Base-by-base conservation (phyloP, 2,797 vertebrate genomes). In the Alosa sapidissima region DNA sequence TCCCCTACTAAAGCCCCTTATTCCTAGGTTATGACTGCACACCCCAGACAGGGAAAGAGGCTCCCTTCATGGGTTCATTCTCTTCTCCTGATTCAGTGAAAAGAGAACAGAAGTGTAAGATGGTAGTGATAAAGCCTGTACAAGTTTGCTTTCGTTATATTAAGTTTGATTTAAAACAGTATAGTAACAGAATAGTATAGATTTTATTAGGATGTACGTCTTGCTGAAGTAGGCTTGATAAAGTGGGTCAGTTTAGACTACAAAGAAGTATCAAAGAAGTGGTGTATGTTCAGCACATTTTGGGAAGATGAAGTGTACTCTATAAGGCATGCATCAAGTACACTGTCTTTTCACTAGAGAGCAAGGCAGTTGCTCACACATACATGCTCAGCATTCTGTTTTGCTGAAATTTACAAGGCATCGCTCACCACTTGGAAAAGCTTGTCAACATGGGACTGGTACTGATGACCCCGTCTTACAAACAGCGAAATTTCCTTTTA, bases 391-490 rank as follows among this genome's bases (percentile, higher is more conserved):
- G 52, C 49, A 84, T 89, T 85, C 84, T 62, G 60, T 88, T 78
- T 88, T 87, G 87, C 84, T 85, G 88, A 81, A 85, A 82, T 88
- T 87, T 89, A 86, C 87, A 86, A 89, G 84, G 6, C 36, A 47
- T 78, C 36, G 1, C 19, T 41, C 41, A 41, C 72, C 41, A 47
- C 14, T 21, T 45, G 36, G 72, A 78, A 41, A 78, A 13, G 16
- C 72, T 78, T 47, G 45, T 78, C 36, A 78, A 47, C 72, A 78
- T 13, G 41, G 36, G 41, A 45, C 72, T 19, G 68, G 68, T 36
- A 41, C 13, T 41, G 72, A 78, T 47, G 72, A 78, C 72, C 72
- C 72, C 14, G 13, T 72, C 68, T 72, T 14, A 33, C 68, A 75
- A 75, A 75, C 55, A 75, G 33, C 33, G 9, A 75, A 75, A 75